phyloP scores from a whole-genome alignment of 1,140 invertebrate species.

The Charaxes varanes region DNA sequence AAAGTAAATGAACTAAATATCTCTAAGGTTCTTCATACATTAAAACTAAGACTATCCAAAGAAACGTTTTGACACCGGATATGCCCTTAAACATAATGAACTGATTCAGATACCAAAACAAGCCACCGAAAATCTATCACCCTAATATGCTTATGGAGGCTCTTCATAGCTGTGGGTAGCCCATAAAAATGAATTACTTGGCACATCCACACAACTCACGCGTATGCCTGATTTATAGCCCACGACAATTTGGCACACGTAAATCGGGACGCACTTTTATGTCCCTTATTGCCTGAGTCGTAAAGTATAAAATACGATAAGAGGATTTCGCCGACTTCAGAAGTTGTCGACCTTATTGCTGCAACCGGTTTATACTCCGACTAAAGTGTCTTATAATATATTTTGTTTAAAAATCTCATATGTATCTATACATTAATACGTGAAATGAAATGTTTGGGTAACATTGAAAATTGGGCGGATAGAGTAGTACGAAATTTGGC shows the following conservation, averaged over 20 bases:
- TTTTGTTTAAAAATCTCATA: too few species aligned
- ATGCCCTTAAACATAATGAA: not conserved
- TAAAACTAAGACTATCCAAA: too few species aligned
- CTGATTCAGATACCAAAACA: not conserved
- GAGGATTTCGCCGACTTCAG: not conserved
- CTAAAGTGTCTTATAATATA: too few species aligned
- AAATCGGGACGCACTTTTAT: not conserved
- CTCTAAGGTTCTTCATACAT: too few species aligned
- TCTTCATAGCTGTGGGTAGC: constrained; percentile 8
- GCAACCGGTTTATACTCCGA: not conserved
- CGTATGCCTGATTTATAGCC: constrained; percentile 5
- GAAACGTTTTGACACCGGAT: too few species aligned
- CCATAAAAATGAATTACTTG: constrained; percentile 19
- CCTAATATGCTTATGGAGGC: constrained; percentile 3
- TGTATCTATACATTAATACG: too few species aligned
- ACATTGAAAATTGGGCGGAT: too few species aligned
- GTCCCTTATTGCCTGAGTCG: not conserved
- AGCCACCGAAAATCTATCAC: not conserved
- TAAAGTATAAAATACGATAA: not conserved
- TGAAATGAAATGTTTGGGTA: too few species aligned
- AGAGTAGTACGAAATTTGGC: too few species aligned
- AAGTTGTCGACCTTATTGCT: not conserved
- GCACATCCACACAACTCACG: constrained; percentile 10
- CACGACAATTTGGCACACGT: constrained; percentile 7
- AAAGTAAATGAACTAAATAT: too few species aligned